phyloP scores from a whole-genome alignment of 2,797 vertebrate species.

The Myotis myotis region DNA sequence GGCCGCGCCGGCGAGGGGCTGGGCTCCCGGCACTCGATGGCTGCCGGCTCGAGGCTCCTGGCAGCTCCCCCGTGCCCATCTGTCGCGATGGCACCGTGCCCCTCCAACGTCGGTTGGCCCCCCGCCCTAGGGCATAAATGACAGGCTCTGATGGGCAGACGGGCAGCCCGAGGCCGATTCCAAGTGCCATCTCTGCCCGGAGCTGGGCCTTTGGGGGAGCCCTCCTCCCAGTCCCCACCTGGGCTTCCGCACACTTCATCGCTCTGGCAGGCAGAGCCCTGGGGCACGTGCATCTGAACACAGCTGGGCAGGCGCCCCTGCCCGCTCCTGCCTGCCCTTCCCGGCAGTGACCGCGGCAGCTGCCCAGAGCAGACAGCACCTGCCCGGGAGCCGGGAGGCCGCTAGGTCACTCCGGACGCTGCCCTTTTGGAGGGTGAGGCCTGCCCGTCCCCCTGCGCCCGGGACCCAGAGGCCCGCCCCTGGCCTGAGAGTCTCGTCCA shows the following conservation, averaged over 20 bases:
- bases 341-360: neutral
- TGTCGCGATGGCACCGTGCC: conserved; percentile 86
- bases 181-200: conserved; percentile 74
- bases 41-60: conserved; percentile 79
- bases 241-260: conserved; percentile 77
- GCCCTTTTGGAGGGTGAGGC: neutral
- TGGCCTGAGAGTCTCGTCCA: accelerated
- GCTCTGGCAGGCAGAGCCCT: conserved; percentile 74
- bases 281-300: conserved; percentile 56
- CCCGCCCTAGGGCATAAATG: conserved; percentile 84
- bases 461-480: neutral
- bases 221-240: conserved; percentile 32
- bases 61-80: conserved; percentile 84
- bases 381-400: accelerated
- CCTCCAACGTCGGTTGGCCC: conserved; percentile 84
- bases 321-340: neutral
- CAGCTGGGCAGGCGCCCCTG: conserved; percentile 44
- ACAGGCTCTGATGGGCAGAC: conserved; percentile 82
- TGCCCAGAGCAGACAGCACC: neutral
- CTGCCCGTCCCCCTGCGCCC: neutral
- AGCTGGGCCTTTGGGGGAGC: neutral
- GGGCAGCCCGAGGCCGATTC: conserved; percentile 80
- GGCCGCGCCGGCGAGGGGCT: conserved; percentile 75
- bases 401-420: neutral
- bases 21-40: conserved; percentile 83